These are phyloP conservation scores for Chaetodon trifasciatus DNA, from an alignment of 2,797 vertebrate species.

Conservation along the genomic window DNA sequence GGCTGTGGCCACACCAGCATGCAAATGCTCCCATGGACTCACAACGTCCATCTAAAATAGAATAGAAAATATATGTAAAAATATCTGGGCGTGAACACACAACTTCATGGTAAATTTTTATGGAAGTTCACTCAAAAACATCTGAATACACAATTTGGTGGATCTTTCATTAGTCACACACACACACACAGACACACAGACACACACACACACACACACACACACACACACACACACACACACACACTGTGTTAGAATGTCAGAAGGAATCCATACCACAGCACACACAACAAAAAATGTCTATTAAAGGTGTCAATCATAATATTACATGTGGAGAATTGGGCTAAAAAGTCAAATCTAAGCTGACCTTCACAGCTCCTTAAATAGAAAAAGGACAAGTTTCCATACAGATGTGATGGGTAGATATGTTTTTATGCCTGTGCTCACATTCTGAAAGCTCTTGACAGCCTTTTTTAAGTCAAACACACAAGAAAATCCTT, in stretches of 20 bases:
- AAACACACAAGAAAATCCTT: background rate
- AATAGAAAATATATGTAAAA: constrained; percentile 20
- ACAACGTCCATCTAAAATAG: constrained; percentile 10
- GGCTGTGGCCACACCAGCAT: constrained; percentile 38
- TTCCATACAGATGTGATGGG: constrained; percentile 40
- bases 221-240: background rate
- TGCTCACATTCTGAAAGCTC: constrained; percentile 8
- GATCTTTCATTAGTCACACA: constrained; percentile 1
- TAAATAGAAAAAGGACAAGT: constrained; percentile 42
- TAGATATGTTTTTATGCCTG: constrained; percentile 21
- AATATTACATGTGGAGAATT: constrained; percentile 40
- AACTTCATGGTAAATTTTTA: constrained; percentile 13
- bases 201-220: background rate
- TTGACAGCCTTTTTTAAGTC: constrained; percentile 8
- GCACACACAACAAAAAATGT: constrained; percentile 37
- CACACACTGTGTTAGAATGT: constrained; percentile 18
- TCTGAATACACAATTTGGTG: constrained; percentile 7
- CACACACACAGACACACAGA: background rate
- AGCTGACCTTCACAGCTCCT: constrained; percentile 53
- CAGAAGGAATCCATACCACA: constrained; percentile 26
- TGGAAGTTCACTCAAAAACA: background rate
- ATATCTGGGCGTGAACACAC: background rate
- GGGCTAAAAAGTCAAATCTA: constrained; percentile 30
- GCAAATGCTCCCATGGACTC: constrained; percentile 37
- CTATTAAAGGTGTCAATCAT: constrained; percentile 23